Conservation (phyloP, 1,140 invertebrate genomes). For the Gryllus bimaculatus region DNA sequence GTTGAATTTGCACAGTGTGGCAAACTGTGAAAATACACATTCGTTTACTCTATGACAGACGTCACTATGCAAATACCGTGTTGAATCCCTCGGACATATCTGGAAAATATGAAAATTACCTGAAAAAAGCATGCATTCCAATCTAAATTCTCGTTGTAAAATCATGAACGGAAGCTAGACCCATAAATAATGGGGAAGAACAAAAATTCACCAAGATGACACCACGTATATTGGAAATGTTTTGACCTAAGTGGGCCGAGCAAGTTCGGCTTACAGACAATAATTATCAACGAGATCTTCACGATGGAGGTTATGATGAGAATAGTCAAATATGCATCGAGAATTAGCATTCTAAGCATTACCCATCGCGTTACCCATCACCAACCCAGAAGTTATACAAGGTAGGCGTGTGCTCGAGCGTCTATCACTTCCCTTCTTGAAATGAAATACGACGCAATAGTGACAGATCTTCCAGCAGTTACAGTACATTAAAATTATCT, state of each 20-base stretch:
- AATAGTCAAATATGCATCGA: not conserved
- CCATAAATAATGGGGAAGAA: not conserved
- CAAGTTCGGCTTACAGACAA: not conserved
- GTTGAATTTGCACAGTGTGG: too few relatives aligned
- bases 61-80: too few relatives aligned
- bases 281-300: not conserved
- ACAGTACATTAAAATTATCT: too few relatives aligned
- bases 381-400: not conserved
- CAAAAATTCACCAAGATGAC: not conserved
- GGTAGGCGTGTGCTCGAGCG: not conserved
- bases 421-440: not conserved
- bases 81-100: too few relatives aligned
- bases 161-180: too few relatives aligned
- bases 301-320: not conserved
- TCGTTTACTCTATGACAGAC: too few relatives aligned
- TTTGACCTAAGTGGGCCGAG: not conserved
- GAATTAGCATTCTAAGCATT: not conserved
- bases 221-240: not conserved
- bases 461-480: too few relatives aligned
- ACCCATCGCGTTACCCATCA: not conserved
- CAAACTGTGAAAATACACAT: too few relatives aligned
- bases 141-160: too few relatives aligned
- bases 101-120: too few relatives aligned
- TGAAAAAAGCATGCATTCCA: too few relatives aligned
- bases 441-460: not conserved